These are phyloP conservation scores for Mohoua ochrocephala DNA, from an alignment of 2,113 vertebrate genomes.

Conservation along the genomic window DNA sequence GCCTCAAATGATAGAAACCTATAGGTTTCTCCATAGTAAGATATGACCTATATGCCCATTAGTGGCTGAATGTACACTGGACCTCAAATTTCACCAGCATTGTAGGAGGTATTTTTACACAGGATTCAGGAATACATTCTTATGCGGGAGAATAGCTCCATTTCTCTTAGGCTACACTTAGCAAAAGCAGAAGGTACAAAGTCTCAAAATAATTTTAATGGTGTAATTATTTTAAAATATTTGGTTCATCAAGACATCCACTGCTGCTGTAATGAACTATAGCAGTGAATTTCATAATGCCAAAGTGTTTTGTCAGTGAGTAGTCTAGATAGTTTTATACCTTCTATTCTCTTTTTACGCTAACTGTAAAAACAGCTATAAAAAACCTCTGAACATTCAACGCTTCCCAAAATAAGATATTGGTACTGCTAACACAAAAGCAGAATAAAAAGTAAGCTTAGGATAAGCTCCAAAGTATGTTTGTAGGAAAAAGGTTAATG, in stretches of 20 bases:
- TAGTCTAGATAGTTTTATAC: neutral
- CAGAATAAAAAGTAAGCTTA: neutral
- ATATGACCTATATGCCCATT: neutral
- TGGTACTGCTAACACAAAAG: neutral
- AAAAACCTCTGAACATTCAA: neutral
- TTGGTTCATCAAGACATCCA: neutral
- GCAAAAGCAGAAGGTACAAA: neutral
- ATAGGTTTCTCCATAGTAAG: neutral
- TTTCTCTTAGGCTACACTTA: neutral
- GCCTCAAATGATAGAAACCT: neutral
- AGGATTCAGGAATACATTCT: neutral
- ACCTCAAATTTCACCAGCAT: neutral
- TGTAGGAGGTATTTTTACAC: neutral
- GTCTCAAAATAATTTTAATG: neutral
- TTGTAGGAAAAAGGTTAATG: neutral
- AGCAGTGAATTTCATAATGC: neutral
- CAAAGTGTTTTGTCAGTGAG: neutral
- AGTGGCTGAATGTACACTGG: neutral
- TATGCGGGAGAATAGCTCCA: neutral
- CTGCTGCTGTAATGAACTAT: neutral
- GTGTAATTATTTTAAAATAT: neutral
- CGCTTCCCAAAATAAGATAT: accelerated
- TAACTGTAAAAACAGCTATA: neutral
- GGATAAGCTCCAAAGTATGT: neutral
- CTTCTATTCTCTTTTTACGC: neutral